A percentile compares a stretch with the other conserved stretches of the same genome.
Evolutionary conservation across 2,113 vertebrate species (phyloP).

Genomic region (Neogobius melanostomus): DNA sequence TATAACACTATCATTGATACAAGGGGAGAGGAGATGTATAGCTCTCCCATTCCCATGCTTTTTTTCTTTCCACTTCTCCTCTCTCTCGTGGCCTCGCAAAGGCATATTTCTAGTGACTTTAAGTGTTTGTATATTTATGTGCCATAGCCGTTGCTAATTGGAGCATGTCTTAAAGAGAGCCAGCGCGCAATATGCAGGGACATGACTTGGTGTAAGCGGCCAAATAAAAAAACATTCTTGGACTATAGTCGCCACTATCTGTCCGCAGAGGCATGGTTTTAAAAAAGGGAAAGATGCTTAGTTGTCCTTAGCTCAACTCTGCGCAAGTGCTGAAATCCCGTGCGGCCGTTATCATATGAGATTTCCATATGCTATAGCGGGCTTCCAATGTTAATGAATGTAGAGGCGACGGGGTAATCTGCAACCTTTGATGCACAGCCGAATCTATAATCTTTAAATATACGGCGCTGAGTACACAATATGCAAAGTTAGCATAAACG

Average conservation of each 20-base stretch:
- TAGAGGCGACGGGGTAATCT: conserved; percentile 35
- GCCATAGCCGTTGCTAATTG: conserved; percentile 47
- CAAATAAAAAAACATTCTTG: conserved; percentile 47
- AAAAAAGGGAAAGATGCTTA: conserved; percentile 21
- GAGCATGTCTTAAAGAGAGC: conserved; percentile 51
- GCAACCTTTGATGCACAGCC: conserved; percentile 44
- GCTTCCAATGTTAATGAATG: conserved; percentile 51
- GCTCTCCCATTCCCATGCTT: conserved; percentile 13
- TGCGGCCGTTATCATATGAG: conserved; percentile 40
- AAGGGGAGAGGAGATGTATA: conserved; percentile 42
- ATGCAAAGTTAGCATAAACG: conserved; percentile 16
- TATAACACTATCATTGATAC: conserved; percentile 75
- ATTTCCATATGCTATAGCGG: conserved; percentile 52
- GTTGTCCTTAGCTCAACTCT: conserved; percentile 38
- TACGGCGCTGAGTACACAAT: conserved; percentile 16
- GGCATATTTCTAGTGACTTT: conserved; percentile 24
- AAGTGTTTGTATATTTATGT: conserved; percentile 31
- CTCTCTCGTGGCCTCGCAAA: background rate
- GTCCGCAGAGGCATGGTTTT: conserved; percentile 29
- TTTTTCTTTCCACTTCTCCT: background rate
- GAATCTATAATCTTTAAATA: conserved; percentile 45
- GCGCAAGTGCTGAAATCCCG: conserved; percentile 49
- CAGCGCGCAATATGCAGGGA: conserved; percentile 47
- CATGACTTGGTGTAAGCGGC: conserved; percentile 45
- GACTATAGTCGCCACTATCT: conserved; percentile 28